phyloP scores from a whole-genome alignment of 2,888 invertebrate species.

The Cerastoderma edule region DNA sequence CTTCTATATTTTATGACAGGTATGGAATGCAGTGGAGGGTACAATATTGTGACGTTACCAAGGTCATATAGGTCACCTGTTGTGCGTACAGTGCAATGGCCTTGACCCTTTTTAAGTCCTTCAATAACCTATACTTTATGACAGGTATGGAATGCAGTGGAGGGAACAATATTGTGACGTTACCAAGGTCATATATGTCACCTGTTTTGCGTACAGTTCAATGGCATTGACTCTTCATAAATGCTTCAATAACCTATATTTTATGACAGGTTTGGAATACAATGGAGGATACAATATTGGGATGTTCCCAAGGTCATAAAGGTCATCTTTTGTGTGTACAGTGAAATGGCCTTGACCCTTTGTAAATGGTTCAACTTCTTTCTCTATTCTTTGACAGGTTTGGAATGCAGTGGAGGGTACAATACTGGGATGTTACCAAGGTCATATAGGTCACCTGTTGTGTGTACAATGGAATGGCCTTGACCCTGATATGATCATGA shows the following conservation, averaged over 20 bases:
- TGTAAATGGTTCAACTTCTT: too few relatives aligned
- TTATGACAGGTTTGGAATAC: conserved; percentile 89
- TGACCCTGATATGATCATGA: conserved; percentile 87
- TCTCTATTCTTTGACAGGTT: too few relatives aligned
- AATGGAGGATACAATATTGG: conserved; percentile 80
- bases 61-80: conserved; percentile 86
- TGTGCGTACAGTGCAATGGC: conserved; percentile 89
- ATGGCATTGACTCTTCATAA: conserved; percentile 87
- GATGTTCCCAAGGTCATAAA: conserved; percentile 87
- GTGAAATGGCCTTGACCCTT: conserved; percentile 88
- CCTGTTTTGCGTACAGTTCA: conserved; percentile 88
- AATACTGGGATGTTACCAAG: conserved; percentile 87
- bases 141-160: conserved; percentile 88
- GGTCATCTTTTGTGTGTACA: conserved; percentile 86
- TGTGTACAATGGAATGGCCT: conserved; percentile 88
- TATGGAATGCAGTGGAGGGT: conserved; percentile 87
- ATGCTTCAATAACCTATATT: too few relatives aligned
- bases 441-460: conserved; percentile 86
- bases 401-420: conserved; percentile 87
- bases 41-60: conserved; percentile 87
- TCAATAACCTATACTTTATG: too few relatives aligned
- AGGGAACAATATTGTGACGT: conserved; percentile 86
- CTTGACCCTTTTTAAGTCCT: too few relatives aligned
- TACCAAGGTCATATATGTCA: conserved; percentile 86
- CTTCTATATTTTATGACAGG: too few relatives aligned